Evolutionary conservation across 35 echinoderm and acorn worm genomes (phyloP).

Genomic region (Lytechinus pictus): DNA sequence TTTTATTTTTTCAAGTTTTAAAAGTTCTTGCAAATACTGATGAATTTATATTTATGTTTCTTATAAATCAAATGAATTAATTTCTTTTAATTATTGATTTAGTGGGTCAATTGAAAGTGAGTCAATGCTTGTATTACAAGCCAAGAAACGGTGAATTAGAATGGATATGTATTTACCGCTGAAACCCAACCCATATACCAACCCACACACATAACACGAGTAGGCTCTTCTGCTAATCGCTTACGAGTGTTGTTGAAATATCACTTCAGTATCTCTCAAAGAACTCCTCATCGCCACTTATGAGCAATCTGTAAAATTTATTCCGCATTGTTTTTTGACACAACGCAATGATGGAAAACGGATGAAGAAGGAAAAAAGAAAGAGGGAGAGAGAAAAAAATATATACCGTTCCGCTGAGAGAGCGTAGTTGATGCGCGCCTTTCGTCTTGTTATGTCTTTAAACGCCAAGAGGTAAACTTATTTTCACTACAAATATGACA

Average conservation of each 20-base stretch:
- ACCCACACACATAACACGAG: not conserved
- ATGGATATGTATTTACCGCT: not conserved
- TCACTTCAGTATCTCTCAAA: constrained; percentile 28
- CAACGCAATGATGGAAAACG: not conserved
- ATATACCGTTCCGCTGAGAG: not conserved
- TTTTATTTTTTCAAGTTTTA: too few relatives aligned
- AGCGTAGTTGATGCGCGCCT: not conserved
- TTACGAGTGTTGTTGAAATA: constrained; percentile 13
- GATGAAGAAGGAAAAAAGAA: not conserved
- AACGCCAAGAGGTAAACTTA: not conserved
- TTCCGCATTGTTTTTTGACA: constrained; percentile 8
- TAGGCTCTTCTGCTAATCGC: not conserved
- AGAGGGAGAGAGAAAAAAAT: not conserved
- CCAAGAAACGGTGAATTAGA: not conserved
- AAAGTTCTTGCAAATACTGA: too few relatives aligned
- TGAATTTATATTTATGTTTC: too few relatives aligned
- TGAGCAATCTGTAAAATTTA: constrained; percentile 28
- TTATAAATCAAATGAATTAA: too few relatives aligned
- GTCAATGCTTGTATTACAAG: not conserved
- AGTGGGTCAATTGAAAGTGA: not conserved
- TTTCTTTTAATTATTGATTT: not conserved
- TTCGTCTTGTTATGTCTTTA: not conserved
- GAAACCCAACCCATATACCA: not conserved
- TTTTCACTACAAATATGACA: not conserved
- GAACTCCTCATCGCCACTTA: not conserved